phyloP scores from a whole-genome alignment of 2,797 vertebrate species.

The Aulostomus chinensis region DNA sequence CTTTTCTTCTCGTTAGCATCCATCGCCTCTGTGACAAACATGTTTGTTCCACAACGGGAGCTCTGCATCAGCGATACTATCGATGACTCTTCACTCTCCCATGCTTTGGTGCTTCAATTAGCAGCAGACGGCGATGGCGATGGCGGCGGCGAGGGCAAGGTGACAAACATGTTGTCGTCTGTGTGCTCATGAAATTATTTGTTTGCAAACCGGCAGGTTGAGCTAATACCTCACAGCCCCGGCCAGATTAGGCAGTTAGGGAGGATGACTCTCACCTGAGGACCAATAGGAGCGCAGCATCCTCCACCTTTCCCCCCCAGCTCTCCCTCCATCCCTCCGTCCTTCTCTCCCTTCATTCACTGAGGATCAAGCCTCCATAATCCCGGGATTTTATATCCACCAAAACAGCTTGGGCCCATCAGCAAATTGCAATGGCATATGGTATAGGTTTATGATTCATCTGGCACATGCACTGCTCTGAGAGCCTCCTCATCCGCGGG shows the following conservation, averaged over 20 bases:
- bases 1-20: too few relatives aligned
- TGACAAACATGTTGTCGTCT: constrained; percentile 71
- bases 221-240: constrained; percentile 43
- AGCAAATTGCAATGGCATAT: constrained; percentile 98
- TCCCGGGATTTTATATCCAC: constrained; percentile 95
- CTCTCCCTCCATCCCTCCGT: constrained; percentile 22
- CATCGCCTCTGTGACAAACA: constrained; percentile 46
- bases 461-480: constrained; percentile 92
- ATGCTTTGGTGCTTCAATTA: too few relatives aligned
- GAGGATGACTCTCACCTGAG: constrained; percentile 32
- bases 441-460: constrained; percentile 99
- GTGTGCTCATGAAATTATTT: constrained; percentile 32
- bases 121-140: constrained; percentile 45
- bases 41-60: constrained; percentile 19
- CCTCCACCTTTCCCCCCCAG: constrained; percentile 32
- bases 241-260: constrained; percentile 35
- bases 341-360: constrained; percentile 80
- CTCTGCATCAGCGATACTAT: constrained; percentile 15
- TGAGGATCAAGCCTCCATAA: constrained; percentile 88
- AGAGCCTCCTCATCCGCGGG: constrained; percentile 86
- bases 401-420: constrained; percentile 99
- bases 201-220: constrained; percentile 46
- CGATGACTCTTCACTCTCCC: too few relatives aligned
- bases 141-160: constrained; percentile 46
- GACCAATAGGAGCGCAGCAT: constrained; percentile 59